Percentiles rank a stretch among this genome's conserved stretches.
phyloP scores from a whole-genome alignment of 1,140 invertebrate species.

The Gryon sp. region DNA sequence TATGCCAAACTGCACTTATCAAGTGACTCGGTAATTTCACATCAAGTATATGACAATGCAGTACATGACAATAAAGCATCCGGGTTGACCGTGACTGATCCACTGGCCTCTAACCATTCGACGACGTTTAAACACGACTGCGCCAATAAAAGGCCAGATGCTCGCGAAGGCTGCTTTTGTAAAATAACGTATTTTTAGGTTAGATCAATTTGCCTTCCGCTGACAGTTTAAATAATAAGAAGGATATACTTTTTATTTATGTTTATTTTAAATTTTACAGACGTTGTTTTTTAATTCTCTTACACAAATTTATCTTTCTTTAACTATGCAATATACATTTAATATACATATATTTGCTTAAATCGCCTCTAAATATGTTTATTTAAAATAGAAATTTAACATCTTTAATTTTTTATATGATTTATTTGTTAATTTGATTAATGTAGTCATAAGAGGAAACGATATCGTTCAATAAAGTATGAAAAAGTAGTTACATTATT shows the following conservation, averaged over 20 bases:
- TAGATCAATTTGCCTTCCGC: slow-evolving; percentile 15
- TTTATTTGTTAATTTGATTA: too few relatives aligned
- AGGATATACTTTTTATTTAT: too few relatives aligned
- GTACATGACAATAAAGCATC: slow-evolving; percentile 48
- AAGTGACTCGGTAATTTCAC: slow-evolving; percentile 38
- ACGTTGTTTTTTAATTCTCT: too few relatives aligned
- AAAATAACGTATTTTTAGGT: slow-evolving; percentile 46
- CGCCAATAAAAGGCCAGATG: slow-evolving; percentile 42
- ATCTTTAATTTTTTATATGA: too few relatives aligned
- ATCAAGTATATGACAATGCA: slow-evolving; percentile 51
- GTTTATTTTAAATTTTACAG: too few relatives aligned
- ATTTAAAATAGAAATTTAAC: too few relatives aligned
- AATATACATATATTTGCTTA: too few relatives aligned
- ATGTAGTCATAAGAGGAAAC: too few relatives aligned
- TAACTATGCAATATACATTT: too few relatives aligned
- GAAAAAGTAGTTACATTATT: slow-evolving; percentile 11
- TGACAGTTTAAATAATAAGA: slow-evolving; percentile 25
- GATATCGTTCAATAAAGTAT: too few relatives aligned
- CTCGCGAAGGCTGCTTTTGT: slow-evolving; percentile 23
- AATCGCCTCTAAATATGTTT: too few relatives aligned
- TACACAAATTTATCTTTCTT: too few relatives aligned
- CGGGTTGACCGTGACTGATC: slow-evolving; percentile 31
- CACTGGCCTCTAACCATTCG: neutral
- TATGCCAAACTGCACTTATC: slow-evolving; percentile 51
- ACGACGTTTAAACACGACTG: slow-evolving; percentile 19